These are phyloP conservation scores for Diorhabda carinulata DNA, from an alignment of 1,140 invertebrate species.

Conservation along the genomic window DNA sequence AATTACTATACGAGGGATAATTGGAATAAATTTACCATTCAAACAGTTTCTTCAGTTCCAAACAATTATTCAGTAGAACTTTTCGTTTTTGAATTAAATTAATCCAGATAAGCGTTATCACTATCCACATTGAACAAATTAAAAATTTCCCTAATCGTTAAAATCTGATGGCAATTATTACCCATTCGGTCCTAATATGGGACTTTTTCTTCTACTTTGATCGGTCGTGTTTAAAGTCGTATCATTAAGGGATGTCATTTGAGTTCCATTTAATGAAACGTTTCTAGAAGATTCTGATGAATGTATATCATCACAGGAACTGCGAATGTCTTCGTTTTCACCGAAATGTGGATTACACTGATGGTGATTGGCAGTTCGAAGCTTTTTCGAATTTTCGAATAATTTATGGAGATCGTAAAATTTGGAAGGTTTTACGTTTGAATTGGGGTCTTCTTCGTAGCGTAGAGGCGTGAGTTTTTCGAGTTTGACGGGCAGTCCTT, in stretches of 20 bases:
- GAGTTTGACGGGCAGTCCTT: constrained; percentile 25
- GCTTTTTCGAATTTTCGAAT: constrained; percentile 27
- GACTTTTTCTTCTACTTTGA: constrained; percentile 29
- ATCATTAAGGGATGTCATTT: constrained; percentile 32
- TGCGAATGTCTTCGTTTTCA: constrained; percentile 10
- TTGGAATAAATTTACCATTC: no score
- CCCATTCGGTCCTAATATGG: constrained; percentile 38
- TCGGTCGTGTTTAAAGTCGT: constrained; percentile 31
- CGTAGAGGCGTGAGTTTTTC: constrained; percentile 19
- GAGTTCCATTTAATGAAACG: neutral
- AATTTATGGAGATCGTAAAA: constrained; percentile 30
- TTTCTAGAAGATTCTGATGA: constrained; percentile 21
- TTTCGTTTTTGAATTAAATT: no score
- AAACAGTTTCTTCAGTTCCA: no score
- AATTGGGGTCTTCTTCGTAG: constrained; percentile 40
- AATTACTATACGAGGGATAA: no score
- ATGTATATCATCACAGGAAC: constrained; percentile 4
- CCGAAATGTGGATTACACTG: constrained; percentile 14
- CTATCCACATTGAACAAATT: no score
- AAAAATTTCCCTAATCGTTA: no score
- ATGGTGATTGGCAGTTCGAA: constrained; percentile 18
- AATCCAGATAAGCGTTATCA: no score
- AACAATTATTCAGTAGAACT: no score
- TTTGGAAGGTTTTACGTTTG: constrained; percentile 34
- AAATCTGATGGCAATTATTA: constrained; percentile 20